These are phyloP conservation scores for Panagrolaimus sp. DNA, from an alignment of 1,140 invertebrate species.

Conservation along the genomic window DNA sequence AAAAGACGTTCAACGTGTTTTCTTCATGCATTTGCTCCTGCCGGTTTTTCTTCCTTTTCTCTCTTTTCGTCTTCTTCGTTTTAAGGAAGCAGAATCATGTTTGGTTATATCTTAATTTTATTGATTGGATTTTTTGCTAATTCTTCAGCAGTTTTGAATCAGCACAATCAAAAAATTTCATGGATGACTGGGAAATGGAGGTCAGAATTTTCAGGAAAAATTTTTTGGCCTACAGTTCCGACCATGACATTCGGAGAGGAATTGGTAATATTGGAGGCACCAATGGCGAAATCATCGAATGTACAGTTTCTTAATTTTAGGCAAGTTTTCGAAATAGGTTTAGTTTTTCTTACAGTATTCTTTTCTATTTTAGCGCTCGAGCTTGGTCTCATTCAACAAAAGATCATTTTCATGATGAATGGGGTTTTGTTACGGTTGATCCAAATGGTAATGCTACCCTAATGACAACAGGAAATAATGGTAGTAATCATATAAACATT, in stretches of 20 bases:
- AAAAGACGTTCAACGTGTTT: too few species aligned
- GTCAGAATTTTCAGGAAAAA: slow-evolving; percentile 57
- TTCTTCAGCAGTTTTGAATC: slow-evolving; percentile 25
- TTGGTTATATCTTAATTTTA: too few species aligned
- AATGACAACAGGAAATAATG: slow-evolving; percentile 59
- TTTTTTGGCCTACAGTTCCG: slow-evolving; percentile 59
- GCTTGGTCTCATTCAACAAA: slow-evolving; percentile 59
- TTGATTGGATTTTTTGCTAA: not conserved
- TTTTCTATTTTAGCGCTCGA: slow-evolving; percentile 47
- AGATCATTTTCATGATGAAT: slow-evolving; percentile 59
- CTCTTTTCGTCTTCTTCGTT: too few species aligned
- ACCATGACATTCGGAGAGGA: slow-evolving; percentile 60
- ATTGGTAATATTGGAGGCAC: slow-evolving; percentile 53
- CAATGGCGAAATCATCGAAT: slow-evolving; percentile 51
- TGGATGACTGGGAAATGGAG: slow-evolving; percentile 57
- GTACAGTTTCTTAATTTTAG: slow-evolving; percentile 58
- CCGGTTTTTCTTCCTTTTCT: too few species aligned
- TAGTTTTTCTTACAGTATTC: slow-evolving; percentile 5
- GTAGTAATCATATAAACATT: slow-evolving; percentile 20
- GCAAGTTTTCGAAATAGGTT: slow-evolving; percentile 33
- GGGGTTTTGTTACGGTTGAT: slow-evolving; percentile 59
- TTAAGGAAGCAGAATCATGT: too few species aligned
- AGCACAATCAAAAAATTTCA: slow-evolving; percentile 33
- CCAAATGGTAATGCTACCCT: slow-evolving; percentile 54
- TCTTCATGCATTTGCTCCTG: too few species aligned